Evolutionary conservation across 2,113 vertebrate genomes (phyloP).

Genomic region (Microcebus jonahi): DNA sequence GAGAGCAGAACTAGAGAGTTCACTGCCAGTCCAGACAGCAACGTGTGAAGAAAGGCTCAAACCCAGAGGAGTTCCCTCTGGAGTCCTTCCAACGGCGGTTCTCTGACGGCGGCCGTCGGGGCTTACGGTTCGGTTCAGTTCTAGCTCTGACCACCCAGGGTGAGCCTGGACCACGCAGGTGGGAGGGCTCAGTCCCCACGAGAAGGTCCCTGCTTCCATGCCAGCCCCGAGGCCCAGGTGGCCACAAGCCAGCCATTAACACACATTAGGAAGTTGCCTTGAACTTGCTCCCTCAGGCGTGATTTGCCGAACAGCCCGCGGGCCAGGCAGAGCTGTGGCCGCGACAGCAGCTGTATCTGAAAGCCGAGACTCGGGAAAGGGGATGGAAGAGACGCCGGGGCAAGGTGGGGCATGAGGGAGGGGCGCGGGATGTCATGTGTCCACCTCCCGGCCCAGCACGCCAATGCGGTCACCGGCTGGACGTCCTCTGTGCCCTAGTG

Average conservation of each 20-base stretch:
- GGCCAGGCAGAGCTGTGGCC: not conserved
- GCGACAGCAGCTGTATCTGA: not conserved
- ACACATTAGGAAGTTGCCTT: not conserved
- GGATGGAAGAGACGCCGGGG: not conserved
- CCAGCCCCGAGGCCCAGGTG: not conserved
- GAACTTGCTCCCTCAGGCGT: not conserved
- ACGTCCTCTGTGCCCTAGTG: not conserved
- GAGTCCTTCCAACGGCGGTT: not conserved
- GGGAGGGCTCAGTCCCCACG: too few relatives aligned
- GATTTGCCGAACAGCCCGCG: not conserved
- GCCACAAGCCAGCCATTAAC: too few relatives aligned
- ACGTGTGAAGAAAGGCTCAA: not conserved
- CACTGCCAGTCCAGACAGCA: not conserved
- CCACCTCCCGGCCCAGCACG: too few relatives aligned
- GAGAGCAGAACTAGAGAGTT: not conserved
- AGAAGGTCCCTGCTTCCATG: not conserved
- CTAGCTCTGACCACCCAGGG: not conserved
- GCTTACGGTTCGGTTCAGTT: not conserved
- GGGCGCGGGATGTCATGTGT: not conserved
- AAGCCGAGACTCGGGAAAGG: not conserved
- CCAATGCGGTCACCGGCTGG: not conserved
- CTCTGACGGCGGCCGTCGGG: not conserved
- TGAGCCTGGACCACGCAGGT: not conserved
- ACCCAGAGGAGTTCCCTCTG: not conserved
- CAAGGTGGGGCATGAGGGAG: rapidly evolving